Evolutionary conservation across 2,113 vertebrate genomes (phyloP).

Genomic region (Taurulus bubalis): DNA sequence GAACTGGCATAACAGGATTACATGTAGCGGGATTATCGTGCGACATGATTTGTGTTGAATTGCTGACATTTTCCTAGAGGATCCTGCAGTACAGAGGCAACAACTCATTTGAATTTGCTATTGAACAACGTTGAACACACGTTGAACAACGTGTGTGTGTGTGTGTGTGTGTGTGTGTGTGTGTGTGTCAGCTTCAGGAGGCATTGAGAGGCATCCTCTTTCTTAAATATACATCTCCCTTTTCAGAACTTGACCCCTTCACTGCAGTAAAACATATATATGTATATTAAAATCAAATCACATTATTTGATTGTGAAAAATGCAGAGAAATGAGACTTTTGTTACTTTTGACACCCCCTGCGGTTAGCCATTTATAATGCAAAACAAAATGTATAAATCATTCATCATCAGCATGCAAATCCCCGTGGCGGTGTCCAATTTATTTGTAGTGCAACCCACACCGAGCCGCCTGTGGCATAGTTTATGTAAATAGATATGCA

Average conservation of each 20-base stretch:
- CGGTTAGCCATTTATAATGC: slow-evolving; percentile 51
- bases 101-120: too few species aligned
- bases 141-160: too few species aligned
- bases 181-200: slow-evolving; percentile 10
- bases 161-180: too few species aligned
- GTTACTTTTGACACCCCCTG: slow-evolving; percentile 40
- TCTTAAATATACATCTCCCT: slow-evolving; percentile 7
- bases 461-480: slow-evolving; percentile 31
- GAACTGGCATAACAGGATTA: slow-evolving; percentile 35
- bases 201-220: slow-evolving; percentile 17
- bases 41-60: slow-evolving; percentile 23
- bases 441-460: slow-evolving; percentile 38
- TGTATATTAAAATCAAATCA: too few species aligned
- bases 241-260: slow-evolving; percentile 18
- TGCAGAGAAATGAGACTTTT: slow-evolving; percentile 34
- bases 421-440: slow-evolving; percentile 29
- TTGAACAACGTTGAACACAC: too few species aligned
- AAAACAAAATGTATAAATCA: slow-evolving; percentile 37
- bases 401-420: slow-evolving; percentile 51
- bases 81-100: too few species aligned
- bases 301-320: slow-evolving; percentile 59
- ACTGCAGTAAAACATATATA: neutral
- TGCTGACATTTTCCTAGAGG: neutral
- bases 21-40: slow-evolving; percentile 35
- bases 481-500: slow-evolving; percentile 66